Evolutionary conservation across 2,797 vertebrate genomes (phyloP), one percentile per base, ranked within the genome.

Genomic region (Semaprochilodus insignis): DNA sequence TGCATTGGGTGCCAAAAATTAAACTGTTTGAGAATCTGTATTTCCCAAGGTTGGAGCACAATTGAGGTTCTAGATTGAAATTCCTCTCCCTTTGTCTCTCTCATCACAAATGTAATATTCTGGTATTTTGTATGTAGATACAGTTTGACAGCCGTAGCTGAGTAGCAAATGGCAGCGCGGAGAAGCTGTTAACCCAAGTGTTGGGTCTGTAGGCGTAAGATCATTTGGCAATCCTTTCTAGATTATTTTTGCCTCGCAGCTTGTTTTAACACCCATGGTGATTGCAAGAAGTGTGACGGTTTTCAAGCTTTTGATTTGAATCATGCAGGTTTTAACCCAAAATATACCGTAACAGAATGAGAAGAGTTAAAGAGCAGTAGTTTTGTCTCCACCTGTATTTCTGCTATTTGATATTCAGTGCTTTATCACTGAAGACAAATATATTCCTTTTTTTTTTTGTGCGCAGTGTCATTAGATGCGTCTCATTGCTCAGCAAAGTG

Each of bases 251-350:
- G 82, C 82, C 72, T 84, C 57, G 34, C 82, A 84, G 82, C 82
- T 84, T 84, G 77, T 74, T 71, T 27, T 65, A 84, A 80, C 82
- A 80, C 82, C 82, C 77, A 34, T 78, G 57, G 72, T 15, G 72
- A 84, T 76, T 78, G 77, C 70, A 48, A 63, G 77, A 83, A 83
- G 82, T 80, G 77, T 84, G 82, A 84, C 77, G 27, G 16, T 80
- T 84, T 84, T 84, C 82, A 84, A 84, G 77, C 72, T 84, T 84
- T 80, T 55, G 15, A 4, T 70, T 80, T 95, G 94, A 93, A 94
- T 94, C 91, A 92, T 92, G 92, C 93, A 90, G 83, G 92, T 84
- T 80, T 84, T 84, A 84, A 84, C 82, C 63, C 77, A 71, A 23
- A 63, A 36, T 63, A 52, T 19, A 1, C 77, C 8, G 2, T 7